Percentiles rank a stretch among this genome's conserved stretches.
Evolutionary conservation across 2,113 vertebrate species (phyloP).

Genomic region (Polyodon spathula): DNA sequence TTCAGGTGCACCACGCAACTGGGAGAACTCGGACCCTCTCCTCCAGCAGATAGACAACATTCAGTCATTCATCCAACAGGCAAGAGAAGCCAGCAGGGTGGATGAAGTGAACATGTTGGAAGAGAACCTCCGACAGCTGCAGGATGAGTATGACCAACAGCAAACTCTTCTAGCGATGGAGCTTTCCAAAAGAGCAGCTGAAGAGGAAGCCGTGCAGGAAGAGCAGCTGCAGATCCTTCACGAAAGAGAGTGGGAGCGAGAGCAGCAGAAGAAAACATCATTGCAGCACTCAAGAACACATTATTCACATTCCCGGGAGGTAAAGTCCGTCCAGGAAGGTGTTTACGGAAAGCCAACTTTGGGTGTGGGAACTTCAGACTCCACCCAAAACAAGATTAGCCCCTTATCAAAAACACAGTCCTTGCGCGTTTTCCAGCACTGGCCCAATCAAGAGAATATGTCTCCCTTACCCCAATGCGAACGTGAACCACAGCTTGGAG

Average conservation of each 20-base stretch:
- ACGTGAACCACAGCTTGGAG: conserved; percentile 32
- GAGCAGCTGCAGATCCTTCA: conserved; percentile 66
- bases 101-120: conserved; percentile 79
- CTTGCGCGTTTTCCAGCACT: conserved; percentile 33
- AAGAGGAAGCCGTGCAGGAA: conserved; percentile 75
- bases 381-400: conserved; percentile 36
- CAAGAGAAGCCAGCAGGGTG: conserved; percentile 64
- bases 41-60: conserved; percentile 96
- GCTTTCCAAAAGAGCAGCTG: conserved; percentile 74
- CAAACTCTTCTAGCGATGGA: conserved; percentile 78
- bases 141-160: conserved; percentile 88
- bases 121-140: conserved; percentile 86
- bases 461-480: conserved; percentile 37
- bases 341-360: conserved; percentile 31
- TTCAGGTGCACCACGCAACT: conserved; percentile 46
- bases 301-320: conserved; percentile 55
- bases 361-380: conserved; percentile 36
- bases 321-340: conserved; percentile 30
- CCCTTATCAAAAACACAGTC: conserved; percentile 27
- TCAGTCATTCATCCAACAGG: conserved; percentile 81
- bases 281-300: conserved; percentile 42
- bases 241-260: conserved; percentile 51
- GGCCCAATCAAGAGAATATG: conserved; percentile 38
- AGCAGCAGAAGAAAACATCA: conserved; percentile 38
- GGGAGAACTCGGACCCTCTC: conserved; percentile 73